Evolutionary conservation across 2,113 vertebrate species (phyloP).

Genomic region (Epinephelus moara): DNA sequence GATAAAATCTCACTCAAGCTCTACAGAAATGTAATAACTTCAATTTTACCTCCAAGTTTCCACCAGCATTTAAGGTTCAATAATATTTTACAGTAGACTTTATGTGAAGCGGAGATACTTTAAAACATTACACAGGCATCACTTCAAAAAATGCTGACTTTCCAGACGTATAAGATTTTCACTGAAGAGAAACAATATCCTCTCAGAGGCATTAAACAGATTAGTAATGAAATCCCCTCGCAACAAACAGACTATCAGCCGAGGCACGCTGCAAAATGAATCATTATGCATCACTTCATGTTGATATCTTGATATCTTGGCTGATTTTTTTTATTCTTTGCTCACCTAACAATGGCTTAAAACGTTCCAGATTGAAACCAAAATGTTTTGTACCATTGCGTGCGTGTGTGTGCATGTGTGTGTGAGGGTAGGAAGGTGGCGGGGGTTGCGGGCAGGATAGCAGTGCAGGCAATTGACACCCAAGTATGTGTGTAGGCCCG

Average conservation of each 20-base stretch:
- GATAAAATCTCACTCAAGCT: neutral
- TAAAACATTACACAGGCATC: neutral
- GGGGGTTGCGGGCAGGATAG: neutral
- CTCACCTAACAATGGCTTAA: slow-evolving; percentile 32
- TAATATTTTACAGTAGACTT: neutral
- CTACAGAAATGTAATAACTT: neutral
- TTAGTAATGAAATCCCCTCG: slow-evolving; percentile 37
- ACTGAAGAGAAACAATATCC: neutral
- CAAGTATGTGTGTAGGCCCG: slow-evolving; percentile 42
- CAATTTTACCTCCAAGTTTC: neutral
- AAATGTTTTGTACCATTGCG: slow-evolving; percentile 13
- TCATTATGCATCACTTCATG: slow-evolving; percentile 27
- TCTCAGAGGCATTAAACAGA: slow-evolving; percentile 30
- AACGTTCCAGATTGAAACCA: slow-evolving; percentile 10
- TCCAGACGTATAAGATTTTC: neutral
- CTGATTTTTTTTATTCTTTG: slow-evolving; percentile 39
- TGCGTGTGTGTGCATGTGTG: slow-evolving; percentile 12
- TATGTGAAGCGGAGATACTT: neutral
- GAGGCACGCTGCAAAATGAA: slow-evolving; percentile 3
- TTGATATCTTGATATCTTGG: slow-evolving; percentile 52
- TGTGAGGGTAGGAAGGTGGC: neutral
- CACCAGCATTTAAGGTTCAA: neutral
- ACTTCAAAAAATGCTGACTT: slow-evolving; percentile 19
- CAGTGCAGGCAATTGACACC: slow-evolving; percentile 50
- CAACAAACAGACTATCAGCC: slow-evolving; percentile 28